Conservation (phyloP, 2,113 vertebrate species). For the Poicephalus gulielmi region DNA sequence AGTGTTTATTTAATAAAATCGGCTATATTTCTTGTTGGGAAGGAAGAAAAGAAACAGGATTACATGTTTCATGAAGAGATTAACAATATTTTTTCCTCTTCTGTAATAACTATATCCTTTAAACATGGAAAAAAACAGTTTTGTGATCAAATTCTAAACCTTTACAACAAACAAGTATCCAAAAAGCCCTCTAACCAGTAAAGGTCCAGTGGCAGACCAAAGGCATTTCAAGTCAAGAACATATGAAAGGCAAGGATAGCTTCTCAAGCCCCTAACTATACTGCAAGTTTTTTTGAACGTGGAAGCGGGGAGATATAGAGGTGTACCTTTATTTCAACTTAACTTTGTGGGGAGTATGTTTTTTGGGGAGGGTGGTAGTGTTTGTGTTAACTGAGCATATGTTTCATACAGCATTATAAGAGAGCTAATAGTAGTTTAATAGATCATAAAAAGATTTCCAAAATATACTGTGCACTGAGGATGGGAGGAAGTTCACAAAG, state of each 20-base stretch:
- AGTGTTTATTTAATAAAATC: background rate
- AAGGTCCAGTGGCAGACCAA: background rate
- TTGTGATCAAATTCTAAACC: background rate
- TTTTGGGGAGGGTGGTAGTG: background rate
- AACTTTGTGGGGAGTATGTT: background rate
- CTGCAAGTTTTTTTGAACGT: background rate
- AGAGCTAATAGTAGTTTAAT: background rate
- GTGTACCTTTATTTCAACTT: background rate
- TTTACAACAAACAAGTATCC: background rate
- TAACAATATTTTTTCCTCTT: background rate
- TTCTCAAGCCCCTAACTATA: background rate
- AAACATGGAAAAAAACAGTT: background rate
- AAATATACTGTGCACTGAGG: background rate
- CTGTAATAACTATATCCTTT: background rate
- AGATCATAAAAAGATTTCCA: background rate
- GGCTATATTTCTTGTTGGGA: background rate
- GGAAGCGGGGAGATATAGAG: rapidly evolving
- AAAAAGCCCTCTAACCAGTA: background rate
- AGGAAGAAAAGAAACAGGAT: background rate
- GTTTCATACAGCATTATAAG: background rate
- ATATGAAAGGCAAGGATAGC: background rate
- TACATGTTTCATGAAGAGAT: background rate
- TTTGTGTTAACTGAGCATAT: background rate
- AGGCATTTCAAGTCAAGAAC: background rate
- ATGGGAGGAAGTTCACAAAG: background rate